These are phyloP conservation scores for Archips crataeganus DNA, from an alignment of 2,888 invertebrate species.

Conservation along the genomic window DNA sequence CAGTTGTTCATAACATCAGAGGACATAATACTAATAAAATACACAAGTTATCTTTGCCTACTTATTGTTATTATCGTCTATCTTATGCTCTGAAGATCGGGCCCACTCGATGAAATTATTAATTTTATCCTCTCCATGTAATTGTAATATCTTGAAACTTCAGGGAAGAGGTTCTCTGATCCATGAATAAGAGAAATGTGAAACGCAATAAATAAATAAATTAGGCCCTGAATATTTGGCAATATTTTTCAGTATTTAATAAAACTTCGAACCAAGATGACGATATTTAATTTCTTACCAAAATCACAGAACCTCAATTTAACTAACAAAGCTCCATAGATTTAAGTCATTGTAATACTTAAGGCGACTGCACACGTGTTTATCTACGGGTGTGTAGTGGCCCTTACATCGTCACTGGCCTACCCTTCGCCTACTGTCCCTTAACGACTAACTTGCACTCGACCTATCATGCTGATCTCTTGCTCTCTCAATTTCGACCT, in stretches of 20 bases:
- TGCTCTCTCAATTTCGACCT: constrained; percentile 13
- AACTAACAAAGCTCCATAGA: background rate
- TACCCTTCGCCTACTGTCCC: constrained; percentile 31
- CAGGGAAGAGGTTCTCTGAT: background rate
- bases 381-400: background rate
- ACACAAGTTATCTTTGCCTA: too few relatives aligned
- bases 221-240: too few relatives aligned
- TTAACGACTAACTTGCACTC: constrained; percentile 25
- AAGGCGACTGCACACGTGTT: constrained; percentile 3
- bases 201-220: too few relatives aligned
- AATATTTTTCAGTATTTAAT: background rate
- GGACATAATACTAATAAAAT: background rate
- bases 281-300: background rate
- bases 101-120: background rate
- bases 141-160: background rate
- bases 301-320: background rate
- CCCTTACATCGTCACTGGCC: constrained; percentile 20
- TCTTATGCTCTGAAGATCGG: background rate
- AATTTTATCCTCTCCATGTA: background rate
- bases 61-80: too few relatives aligned
- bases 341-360: background rate
- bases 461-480: constrained; percentile 28
- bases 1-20: background rate
- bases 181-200: background rate
- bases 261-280: too few relatives aligned